Evolutionary conservation across 1,140 invertebrate genomes (phyloP).

Genomic region (Drosophila quadrilineata): DNA sequence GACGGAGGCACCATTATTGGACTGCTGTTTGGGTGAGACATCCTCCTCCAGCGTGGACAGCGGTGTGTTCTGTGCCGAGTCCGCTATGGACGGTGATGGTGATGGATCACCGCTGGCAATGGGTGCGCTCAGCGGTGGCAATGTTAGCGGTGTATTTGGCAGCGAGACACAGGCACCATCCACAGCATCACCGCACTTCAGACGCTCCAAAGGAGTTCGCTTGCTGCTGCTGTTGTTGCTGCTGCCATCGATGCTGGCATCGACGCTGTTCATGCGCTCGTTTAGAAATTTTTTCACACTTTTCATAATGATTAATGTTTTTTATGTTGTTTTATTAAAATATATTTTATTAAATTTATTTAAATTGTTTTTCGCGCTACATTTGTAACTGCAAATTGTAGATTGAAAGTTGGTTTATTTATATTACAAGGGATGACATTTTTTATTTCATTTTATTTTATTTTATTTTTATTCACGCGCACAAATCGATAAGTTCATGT

Average conservation of each 20-base stretch:
- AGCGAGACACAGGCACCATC: conserved; percentile 34
- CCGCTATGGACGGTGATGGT: conserved; percentile 64
- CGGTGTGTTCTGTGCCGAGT: conserved; percentile 66
- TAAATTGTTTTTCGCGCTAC: conserved; percentile 32
- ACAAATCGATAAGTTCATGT: conserved; percentile 33
- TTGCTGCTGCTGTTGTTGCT: conserved; percentile 49
- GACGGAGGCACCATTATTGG: conserved; percentile 19
- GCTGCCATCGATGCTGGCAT: conserved; percentile 43
- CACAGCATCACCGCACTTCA: conserved; percentile 33
- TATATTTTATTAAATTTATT: conserved; percentile 16
- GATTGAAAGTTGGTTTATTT: background rate
- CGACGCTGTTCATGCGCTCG: conserved; percentile 76
- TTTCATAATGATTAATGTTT: conserved; percentile 52
- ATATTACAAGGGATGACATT: background rate
- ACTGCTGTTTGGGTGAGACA: conserved; percentile 47
- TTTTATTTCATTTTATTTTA: background rate
- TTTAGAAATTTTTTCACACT: conserved; percentile 79
- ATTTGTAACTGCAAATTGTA: conserved; percentile 17
- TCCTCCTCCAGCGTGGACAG: conserved; percentile 64
- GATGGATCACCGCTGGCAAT: conserved; percentile 68
- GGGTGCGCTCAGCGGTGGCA: conserved; percentile 55
- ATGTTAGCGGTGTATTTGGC: conserved; percentile 59
- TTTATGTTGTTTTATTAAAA: conserved; percentile 1
- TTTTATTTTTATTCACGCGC: conserved; percentile 28
- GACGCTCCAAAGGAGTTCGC: conserved; percentile 51